Evolutionary conservation across 2,888 invertebrate species (phyloP).

Genomic region (Anoncus sp.): DNA sequence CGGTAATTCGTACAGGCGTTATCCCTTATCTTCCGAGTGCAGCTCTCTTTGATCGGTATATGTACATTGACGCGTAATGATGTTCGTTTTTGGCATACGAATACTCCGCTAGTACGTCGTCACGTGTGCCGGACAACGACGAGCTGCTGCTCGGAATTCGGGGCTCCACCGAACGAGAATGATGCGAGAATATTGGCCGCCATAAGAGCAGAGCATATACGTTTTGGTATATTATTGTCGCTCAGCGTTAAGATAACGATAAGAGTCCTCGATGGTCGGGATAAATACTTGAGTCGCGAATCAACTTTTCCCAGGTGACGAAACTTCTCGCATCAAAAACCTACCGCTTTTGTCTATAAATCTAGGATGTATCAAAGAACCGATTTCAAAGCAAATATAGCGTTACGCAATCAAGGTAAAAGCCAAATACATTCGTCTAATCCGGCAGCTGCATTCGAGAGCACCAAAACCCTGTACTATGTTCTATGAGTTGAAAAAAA

Average conservation of each 20-base stretch:
- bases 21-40: constrained; percentile 74
- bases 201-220: not conserved
- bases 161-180: constrained; percentile 31
- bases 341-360: constrained; percentile 80
- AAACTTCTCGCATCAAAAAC: constrained; percentile 66
- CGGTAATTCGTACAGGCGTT: constrained; percentile 69
- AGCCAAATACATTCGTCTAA: constrained; percentile 81
- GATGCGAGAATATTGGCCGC: constrained; percentile 37
- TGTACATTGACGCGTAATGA: not conserved
- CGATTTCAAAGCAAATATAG: constrained; percentile 82
- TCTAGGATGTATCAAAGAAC: constrained; percentile 81
- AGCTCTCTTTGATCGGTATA: constrained; percentile 50
- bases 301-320: constrained; percentile 26
- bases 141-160: constrained; percentile 38
- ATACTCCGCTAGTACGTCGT: not conserved
- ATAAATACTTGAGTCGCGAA: not conserved
- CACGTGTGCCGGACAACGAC: not conserved
- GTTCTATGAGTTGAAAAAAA: not conserved
- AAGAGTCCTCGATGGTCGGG: not conserved
- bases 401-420: constrained; percentile 83
- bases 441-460: constrained; percentile 62
- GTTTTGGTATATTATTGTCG: not conserved
- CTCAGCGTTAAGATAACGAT: not conserved
- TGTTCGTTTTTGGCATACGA: not conserved
- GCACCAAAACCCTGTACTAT: constrained; percentile 15